Percentiles rank a stretch among this genome's conserved stretches.
These are phyloP conservation scores for Cavia porcellus DNA, from an alignment of 2,113 vertebrate genomes.

Conservation along the genomic window DNA sequence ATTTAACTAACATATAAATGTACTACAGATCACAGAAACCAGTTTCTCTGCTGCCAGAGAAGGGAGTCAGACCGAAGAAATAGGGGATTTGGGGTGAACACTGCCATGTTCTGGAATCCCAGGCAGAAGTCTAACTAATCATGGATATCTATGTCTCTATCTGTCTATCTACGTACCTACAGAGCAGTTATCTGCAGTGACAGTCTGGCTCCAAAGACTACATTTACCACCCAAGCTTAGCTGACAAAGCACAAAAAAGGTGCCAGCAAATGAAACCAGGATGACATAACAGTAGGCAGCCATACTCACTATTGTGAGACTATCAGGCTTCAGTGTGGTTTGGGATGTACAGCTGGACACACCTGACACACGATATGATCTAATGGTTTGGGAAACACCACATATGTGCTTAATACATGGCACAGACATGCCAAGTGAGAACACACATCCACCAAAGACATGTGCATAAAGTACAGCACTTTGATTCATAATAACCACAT, in stretches of 20 bases:
- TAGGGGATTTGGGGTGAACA: neutral
- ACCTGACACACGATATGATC: neutral
- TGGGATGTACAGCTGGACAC: neutral
- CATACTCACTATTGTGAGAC: neutral
- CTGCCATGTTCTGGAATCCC: too few relatives aligned
- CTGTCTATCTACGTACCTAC: neutral
- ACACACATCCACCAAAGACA: neutral
- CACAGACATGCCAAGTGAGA: neutral
- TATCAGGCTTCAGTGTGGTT: neutral
- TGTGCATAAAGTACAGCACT: neutral
- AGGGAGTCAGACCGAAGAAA: neutral
- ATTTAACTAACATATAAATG: neutral
- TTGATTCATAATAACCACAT: slow-evolving; percentile 20
- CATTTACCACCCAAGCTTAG: neutral
- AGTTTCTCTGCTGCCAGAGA: neutral
- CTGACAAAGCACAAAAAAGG: neutral
- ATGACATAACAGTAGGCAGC: neutral
- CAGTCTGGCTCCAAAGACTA: neutral
- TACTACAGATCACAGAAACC: neutral
- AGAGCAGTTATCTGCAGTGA: neutral
- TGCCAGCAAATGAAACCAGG: neutral
- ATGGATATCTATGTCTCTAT: neutral
- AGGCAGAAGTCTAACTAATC: neutral
- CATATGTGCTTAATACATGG: neutral
- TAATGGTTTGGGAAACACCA: neutral